Evolutionary conservation across 2,888 invertebrate genomes (phyloP).

Genomic region (Ennomos erosarius): DNA sequence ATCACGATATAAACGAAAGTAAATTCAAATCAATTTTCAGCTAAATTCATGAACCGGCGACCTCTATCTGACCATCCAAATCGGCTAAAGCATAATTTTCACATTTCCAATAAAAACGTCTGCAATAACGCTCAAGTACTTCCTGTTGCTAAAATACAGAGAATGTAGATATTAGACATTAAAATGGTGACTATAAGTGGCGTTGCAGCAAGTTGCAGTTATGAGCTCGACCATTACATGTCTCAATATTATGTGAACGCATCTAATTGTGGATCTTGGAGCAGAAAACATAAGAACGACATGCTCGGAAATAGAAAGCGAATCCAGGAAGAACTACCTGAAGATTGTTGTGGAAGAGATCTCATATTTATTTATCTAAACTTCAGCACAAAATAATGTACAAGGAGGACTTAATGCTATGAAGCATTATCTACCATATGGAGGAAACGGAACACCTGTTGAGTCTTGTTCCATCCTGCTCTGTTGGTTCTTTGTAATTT

Average conservation of each 20-base stretch:
- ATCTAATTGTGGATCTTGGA: slow-evolving; percentile 4
- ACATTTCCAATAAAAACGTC: slow-evolving; percentile 8
- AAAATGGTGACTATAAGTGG: slow-evolving; percentile 6
- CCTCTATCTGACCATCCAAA: neutral
- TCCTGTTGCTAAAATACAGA: slow-evolving; percentile 24
- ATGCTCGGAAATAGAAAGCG: too few species aligned
- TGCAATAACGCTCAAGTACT: slow-evolving; percentile 22
- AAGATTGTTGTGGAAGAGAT: too few species aligned
- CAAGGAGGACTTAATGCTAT: too few species aligned
- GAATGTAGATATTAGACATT: slow-evolving; percentile 22
- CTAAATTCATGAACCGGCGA: neutral
- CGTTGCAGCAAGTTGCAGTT: slow-evolving; percentile 5
- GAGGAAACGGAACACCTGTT: too few species aligned
- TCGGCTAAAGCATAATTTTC: slow-evolving; percentile 1
- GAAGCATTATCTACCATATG: too few species aligned
- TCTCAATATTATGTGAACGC: slow-evolving; percentile 3
- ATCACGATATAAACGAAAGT: too few species aligned
- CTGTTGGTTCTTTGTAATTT: too few species aligned
- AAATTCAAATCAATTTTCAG: too few species aligned
- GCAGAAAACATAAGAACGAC: neutral
- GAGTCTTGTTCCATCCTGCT: too few species aligned
- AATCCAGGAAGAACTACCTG: too few species aligned
- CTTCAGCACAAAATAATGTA: too few species aligned
- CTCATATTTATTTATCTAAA: too few species aligned
- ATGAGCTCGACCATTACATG: slow-evolving; percentile 5